phyloP scores from a whole-genome alignment of 1,140 invertebrate genomes.

The Amyelois transitella region DNA sequence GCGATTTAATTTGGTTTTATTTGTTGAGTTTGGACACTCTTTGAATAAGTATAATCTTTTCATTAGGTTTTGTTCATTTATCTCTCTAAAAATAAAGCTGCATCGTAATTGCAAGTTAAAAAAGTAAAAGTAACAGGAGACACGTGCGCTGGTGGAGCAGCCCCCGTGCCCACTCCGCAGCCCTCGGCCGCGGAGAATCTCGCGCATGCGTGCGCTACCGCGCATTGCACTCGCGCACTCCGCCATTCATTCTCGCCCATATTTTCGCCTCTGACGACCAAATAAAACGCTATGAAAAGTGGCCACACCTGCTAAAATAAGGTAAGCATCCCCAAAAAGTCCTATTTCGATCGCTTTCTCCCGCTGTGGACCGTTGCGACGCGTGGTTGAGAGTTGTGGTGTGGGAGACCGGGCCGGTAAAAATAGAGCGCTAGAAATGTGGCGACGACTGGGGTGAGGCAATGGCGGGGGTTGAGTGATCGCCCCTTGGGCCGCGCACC shows the following conservation, averaged over 20 bases:
- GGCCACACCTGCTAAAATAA: conserved; percentile 23
- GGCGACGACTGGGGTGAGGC: conserved; percentile 58
- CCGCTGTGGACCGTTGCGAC: conserved; percentile 4
- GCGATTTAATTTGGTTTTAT: too few relatives aligned
- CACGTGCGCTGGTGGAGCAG: neutral
- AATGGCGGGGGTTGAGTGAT: conserved; percentile 64
- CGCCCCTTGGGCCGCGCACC: conserved; percentile 48
- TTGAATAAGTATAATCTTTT: too few relatives aligned
- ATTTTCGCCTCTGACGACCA: conserved; percentile 46
- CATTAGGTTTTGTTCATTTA: too few relatives aligned
- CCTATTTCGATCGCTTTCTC: neutral
- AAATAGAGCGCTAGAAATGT: conserved; percentile 64
- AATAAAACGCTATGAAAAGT: conserved; percentile 55
- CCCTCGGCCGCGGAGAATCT: conserved; percentile 6
- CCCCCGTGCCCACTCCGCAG: conserved; percentile 20
- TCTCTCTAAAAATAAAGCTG: too few relatives aligned
- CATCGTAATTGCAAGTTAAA: neutral
- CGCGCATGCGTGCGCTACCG: conserved; percentile 31
- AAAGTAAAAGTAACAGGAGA: neutral
- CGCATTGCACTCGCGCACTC: conserved; percentile 49
- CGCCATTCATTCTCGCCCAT: conserved; percentile 33
- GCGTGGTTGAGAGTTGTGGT: conserved; percentile 36
- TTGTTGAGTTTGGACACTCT: too few relatives aligned
- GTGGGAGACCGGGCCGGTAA: conserved; percentile 62
- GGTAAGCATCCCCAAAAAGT: conserved; percentile 36